These are phyloP conservation scores for Silurus lanzhouensis DNA, from an alignment of 2,797 vertebrate species.

Conservation along the genomic window DNA sequence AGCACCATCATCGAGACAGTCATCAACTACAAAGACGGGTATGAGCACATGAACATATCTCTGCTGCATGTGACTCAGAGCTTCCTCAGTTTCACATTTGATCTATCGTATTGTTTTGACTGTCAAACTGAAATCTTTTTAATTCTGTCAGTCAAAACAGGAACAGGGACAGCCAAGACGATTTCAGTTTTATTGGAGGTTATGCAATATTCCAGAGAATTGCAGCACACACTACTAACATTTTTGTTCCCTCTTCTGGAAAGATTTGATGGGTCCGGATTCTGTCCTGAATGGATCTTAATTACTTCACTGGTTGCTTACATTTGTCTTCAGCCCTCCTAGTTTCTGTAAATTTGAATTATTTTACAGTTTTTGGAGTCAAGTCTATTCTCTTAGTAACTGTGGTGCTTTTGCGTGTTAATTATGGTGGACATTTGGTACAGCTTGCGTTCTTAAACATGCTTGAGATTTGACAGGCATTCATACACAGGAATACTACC, in stretches of 20 bases:
- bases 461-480: slow-evolving; percentile 32
- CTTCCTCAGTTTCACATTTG: neutral
- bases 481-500: neutral
- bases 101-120: neutral
- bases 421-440: neutral
- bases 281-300: slow-evolving; percentile 10
- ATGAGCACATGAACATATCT: slow-evolving; percentile 43
- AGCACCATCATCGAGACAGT: slow-evolving; percentile 94
- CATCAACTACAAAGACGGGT: slow-evolving; percentile 97
- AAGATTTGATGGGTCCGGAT: neutral
- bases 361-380: neutral
- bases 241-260: neutral
- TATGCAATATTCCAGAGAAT: slow-evolving; percentile 8
- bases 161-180: neutral
- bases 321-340: neutral
- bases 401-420: neutral
- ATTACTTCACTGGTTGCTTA: neutral
- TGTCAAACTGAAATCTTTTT: neutral
- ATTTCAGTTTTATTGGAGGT: neutral
- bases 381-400: slow-evolving; percentile 54
- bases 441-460: slow-evolving; percentile 16
- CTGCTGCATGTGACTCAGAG: neutral
- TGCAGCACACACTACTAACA: neutral
- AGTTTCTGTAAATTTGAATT: neutral
- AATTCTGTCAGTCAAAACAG: slow-evolving; percentile 4